Percentiles rank a stretch among this genome's conserved stretches.
Conservation (phyloP, 2,888 invertebrate species). For the Cremastinae sp. region DNA sequence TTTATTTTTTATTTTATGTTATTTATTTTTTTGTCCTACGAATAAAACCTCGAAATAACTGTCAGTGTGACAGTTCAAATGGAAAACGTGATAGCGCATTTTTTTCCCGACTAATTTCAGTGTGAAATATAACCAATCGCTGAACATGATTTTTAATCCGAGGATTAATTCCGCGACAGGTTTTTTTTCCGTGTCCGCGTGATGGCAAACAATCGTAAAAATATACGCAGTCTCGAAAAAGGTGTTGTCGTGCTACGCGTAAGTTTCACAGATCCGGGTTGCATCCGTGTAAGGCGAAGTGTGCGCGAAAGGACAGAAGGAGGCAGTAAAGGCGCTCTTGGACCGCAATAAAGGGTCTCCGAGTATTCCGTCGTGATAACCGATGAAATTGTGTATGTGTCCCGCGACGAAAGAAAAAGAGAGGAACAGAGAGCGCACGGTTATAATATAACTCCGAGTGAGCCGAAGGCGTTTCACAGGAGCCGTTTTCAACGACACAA, state of each 20-base stretch:
- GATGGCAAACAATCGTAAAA: slow-evolving; percentile 43
- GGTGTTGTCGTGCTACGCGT: slow-evolving; percentile 39
- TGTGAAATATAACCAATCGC: slow-evolving; percentile 27
- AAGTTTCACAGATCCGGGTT: not conserved
- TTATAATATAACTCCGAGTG: slow-evolving; percentile 31
- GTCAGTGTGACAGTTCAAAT: slow-evolving; percentile 42
- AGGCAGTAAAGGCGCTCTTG: slow-evolving; percentile 58
- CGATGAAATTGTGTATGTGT: slow-evolving; percentile 63
- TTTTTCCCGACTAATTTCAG: slow-evolving; percentile 24
- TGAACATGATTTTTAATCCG: slow-evolving; percentile 40
- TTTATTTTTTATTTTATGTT: slow-evolving; percentile 66
- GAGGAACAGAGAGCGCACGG: slow-evolving; percentile 10
- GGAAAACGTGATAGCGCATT: not conserved
- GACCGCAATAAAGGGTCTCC: not conserved
- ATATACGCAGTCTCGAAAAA: slow-evolving; percentile 54
- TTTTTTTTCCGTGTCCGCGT: slow-evolving; percentile 17
- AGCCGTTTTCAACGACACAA: slow-evolving; percentile 70
- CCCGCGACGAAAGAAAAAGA: slow-evolving; percentile 20
- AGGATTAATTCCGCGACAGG: slow-evolving; percentile 35
- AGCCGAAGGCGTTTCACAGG: slow-evolving; percentile 65
- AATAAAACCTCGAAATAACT: not conserved
- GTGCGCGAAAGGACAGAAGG: slow-evolving; percentile 2
- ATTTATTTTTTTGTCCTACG: no score
- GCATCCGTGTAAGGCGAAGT: slow-evolving; percentile 7
- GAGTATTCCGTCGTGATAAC: slow-evolving; percentile 67